Evolutionary conservation across 2,113 vertebrate genomes (phyloP).

Genomic region (Aspidoscelis tigris): DNA sequence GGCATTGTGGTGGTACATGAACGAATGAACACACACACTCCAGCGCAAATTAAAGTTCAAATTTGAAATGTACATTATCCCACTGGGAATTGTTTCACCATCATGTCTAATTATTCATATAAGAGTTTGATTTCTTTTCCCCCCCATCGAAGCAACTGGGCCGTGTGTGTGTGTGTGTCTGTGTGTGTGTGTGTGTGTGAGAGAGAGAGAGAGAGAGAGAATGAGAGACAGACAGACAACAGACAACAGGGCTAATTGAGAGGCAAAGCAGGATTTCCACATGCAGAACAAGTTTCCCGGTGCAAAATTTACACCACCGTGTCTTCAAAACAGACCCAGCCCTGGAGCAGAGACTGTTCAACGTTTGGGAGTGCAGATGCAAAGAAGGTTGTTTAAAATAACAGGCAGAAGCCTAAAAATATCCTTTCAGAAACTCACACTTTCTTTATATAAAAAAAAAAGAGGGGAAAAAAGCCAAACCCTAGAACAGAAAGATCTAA

Average conservation of each 20-base stretch:
- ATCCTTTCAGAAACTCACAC: conserved; percentile 71
- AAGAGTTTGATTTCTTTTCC: conserved; percentile 21
- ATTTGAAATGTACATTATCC: conserved; percentile 60
- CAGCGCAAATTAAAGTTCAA: conserved; percentile 40
- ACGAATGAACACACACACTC: conserved; percentile 1
- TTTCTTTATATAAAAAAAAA: conserved; percentile 30
- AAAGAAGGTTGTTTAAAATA: conserved; percentile 75
- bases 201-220: not conserved
- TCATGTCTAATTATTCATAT: conserved; percentile 47
- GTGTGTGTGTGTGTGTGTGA: conserved; percentile 44
- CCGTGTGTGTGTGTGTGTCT: conserved; percentile 26
- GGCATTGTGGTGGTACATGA: conserved; percentile 36
- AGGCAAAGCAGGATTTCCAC: conserved; percentile 3
- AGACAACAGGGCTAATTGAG: conserved; percentile 26
- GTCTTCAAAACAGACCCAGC: conserved; percentile 60
- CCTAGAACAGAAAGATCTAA: conserved; percentile 81
- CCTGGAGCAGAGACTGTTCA: conserved; percentile 63
- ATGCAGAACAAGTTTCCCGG: conserved; percentile 13
- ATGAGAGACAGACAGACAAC: too few relatives aligned
- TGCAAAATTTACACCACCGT: conserved; percentile 27
- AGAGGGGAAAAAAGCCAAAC: conserved; percentile 70
- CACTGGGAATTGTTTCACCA: conserved; percentile 46
- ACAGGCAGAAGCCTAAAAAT: conserved; percentile 79
- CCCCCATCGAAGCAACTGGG: conserved; percentile 40
- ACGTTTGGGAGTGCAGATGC: conserved; percentile 72